Conservation (phyloP, 2,888 invertebrate genomes). For the Pristionchus exspectatus region DNA sequence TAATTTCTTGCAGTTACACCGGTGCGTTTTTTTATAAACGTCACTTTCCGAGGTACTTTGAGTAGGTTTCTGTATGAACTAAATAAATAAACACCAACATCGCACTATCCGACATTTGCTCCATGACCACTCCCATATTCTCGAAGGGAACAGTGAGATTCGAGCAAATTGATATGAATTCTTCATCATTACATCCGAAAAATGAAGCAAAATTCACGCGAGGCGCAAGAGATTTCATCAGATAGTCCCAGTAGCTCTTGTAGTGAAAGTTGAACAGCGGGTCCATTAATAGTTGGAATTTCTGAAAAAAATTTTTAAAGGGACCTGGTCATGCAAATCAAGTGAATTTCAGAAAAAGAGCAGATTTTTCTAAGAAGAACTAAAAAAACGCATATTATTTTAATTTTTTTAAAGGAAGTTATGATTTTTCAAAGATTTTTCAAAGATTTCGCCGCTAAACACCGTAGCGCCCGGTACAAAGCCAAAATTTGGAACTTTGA, state of each 20-base stretch:
- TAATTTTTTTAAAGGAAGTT: no score
- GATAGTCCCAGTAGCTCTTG: background rate
- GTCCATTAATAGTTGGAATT: background rate
- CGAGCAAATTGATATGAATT: background rate
- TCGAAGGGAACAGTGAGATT: background rate
- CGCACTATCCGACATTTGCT: background rate
- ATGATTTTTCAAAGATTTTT: no score
- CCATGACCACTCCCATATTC: background rate
- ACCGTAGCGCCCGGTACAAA: no score
- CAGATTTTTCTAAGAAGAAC: no score
- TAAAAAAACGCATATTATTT: no score
- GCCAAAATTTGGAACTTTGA: no score
- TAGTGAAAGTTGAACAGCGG: conserved; percentile 7
- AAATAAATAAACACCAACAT: background rate
- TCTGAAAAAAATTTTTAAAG: background rate
- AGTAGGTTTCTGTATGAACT: background rate
- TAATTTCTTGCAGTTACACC: no score
- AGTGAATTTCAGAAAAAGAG: no score
- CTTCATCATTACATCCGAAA: background rate
- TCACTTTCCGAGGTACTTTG: no score
- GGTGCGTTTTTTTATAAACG: no score
- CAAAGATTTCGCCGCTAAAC: no score
- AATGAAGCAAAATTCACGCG: background rate
- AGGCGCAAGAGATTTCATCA: background rate
- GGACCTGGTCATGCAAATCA: no score